phyloP scores from a whole-genome alignment of 2,888 invertebrate genomes.

The Drosophila barbarae region DNA sequence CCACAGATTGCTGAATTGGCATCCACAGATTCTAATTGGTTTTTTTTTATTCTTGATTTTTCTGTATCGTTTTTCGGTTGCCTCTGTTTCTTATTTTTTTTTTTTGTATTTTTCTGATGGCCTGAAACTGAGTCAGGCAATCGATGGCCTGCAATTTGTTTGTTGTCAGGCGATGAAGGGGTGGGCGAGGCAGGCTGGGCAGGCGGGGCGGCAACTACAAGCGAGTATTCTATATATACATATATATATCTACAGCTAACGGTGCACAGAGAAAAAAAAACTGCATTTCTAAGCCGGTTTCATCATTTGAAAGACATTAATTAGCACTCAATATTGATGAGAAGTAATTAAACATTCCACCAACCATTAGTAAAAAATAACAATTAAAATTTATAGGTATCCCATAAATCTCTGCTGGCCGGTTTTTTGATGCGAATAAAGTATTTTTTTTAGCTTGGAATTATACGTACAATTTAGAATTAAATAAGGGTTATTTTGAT shows the following conservation, averaged over 20 bases:
- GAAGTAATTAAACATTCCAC: constrained; percentile 1
- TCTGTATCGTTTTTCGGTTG: constrained; percentile 2
- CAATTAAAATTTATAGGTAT: background rate
- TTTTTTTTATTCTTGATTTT: constrained; percentile 8
- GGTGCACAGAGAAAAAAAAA: constrained; percentile 21
- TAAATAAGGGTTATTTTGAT: background rate
- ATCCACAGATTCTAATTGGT: background rate
- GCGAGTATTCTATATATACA: constrained; percentile 4
- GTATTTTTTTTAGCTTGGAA: background rate
- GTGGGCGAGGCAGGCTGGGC: constrained; percentile 14
- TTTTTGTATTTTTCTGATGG: constrained; percentile 2
- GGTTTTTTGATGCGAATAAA: background rate
- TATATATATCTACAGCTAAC: constrained; percentile 15
- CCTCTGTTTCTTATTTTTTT: background rate
- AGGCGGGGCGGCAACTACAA: constrained; percentile 27
- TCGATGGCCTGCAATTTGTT: constrained; percentile 51
- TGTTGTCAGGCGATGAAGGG: constrained; percentile 40
- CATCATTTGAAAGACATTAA: background rate
- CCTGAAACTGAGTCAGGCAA: constrained; percentile 32
- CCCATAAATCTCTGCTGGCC: background rate
- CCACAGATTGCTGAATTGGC: constrained; percentile 1
- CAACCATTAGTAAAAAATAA: background rate
- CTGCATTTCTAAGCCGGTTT: constrained; percentile 1
- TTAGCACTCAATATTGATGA: constrained; percentile 1
- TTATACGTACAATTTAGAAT: background rate